Base-by-base conservation (phyloP, 1,140 invertebrate species). In the Cotesia typhae region DNA sequence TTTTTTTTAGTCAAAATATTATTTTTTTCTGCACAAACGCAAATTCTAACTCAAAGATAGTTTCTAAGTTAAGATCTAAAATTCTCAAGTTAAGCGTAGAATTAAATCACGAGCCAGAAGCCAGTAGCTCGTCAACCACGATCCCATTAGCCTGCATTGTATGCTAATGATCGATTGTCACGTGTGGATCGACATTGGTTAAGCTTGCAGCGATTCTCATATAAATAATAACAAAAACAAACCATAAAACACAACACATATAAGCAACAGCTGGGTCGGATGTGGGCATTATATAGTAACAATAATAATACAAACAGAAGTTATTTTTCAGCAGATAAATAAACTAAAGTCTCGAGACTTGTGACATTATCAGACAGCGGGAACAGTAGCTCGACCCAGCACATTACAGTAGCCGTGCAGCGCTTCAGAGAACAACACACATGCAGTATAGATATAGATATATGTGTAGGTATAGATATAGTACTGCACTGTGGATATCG, bases 111-210 rank as follows among this genome's bases (percentile, higher is more conserved):
- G 28, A 28, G 28, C 28, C 28, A 28, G 28, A 3, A 72, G 55
- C 35, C 77, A 75, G 81, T 80, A 80, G 80, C 76, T 67, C 77
- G 80, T 81, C 80, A 79, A 72, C 77, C 77, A 78, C 80, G 82
- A 82, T 84, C 82, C 78, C 77, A 84, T 84, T 84, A 83, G 80
- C 78, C 74, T 68, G 77, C 76, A 83, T 83, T 83, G 82, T 83
- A 83, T 84, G 81, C 78, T 83, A 84, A 84, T 84, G 78, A 84
- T 78, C 73, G 72, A 67, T 81, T 79, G 78, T 81, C 63, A 65
- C 78, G 75, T 77, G 74, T 80, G 74, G 77, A 81, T 83, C 81
- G 70, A 65, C 73, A 79, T 81, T 75, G 78, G 63, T 71, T 80
- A 78, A 78, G 75, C 77, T 77, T 74, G 73, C 77, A 78, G 74